Evolutionary conservation across 2,797 vertebrate genomes (phyloP), one percentile per base, ranked within the genome.

Genomic region (Delichon dasypus): DNA sequence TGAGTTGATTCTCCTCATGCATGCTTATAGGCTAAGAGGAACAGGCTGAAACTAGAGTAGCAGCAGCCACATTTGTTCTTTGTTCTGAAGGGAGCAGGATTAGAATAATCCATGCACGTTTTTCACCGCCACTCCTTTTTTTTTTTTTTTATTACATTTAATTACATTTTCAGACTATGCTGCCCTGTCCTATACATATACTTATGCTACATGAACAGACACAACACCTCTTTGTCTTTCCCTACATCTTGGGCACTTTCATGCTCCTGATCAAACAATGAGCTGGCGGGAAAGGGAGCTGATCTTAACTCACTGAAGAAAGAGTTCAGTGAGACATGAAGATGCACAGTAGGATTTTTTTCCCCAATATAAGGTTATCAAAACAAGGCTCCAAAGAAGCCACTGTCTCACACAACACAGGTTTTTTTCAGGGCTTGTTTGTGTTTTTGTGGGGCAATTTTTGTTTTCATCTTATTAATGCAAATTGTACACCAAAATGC

Each of bases 311-410:
- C 62, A 42, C 13, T 17, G 57, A 92, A 93, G 76, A 97, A 96
- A 80, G 84, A 92, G 88, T 65, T 95, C 93, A 95, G 72, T 47
- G 88, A 94, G 90, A 94, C 94, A 94, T 86, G 86, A 95, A 94
- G 82, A 91, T 47, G 60, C 60, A 89, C 55, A 88, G 84, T 76
- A 64, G 65, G 70, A 70, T 61, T 71, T 93, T 79, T 76, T 84
- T 71, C 45, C 45, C 51, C 75, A 67, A 6, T 65, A 66, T 47
- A 61, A 87, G 16, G n/a, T 66, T 85, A 75, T 85, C 45, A 94
- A 92, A 96, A 91, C 54, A 86, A 88, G n/a, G 79, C 38, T 94
- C 80, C 74, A 90, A 94, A 93, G 27, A 51, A 92, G 81, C 21
- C 60, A 78, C 62, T 75, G 71, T 65, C 76, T 92, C 78, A 77